phyloP scores from a whole-genome alignment of 2,797 vertebrate species.

The Mus caroli region DNA sequence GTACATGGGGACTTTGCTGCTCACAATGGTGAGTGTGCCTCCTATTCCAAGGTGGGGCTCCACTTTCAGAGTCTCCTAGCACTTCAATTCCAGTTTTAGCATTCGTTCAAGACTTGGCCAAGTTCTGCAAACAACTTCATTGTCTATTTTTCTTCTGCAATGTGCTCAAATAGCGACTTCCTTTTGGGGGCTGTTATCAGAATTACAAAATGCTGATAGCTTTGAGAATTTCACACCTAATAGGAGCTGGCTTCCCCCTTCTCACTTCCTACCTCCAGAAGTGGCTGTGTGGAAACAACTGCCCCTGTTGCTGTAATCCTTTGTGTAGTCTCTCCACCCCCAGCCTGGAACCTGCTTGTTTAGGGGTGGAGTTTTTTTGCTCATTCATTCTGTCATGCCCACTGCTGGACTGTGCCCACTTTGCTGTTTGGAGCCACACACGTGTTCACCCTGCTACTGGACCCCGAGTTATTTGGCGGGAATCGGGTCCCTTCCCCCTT shows the following conservation, averaged over 20 bases:
- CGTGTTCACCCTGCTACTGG: no score
- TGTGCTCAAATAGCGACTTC: background rate
- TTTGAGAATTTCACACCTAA: background rate
- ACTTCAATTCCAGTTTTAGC: background rate
- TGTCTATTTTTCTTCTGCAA: conserved; percentile 1
- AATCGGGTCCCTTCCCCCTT: no score
- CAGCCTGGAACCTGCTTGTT: no score
- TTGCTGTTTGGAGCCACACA: no score
- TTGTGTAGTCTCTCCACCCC: no score
- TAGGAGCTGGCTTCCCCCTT: no score
- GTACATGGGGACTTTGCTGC: background rate
- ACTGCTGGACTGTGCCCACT: no score
- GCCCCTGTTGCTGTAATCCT: background rate
- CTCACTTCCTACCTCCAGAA: background rate
- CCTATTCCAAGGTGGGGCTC: background rate
- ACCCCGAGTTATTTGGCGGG: no score
- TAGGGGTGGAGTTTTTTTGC: no score
- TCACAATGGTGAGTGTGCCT: background rate
- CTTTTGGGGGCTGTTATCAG: background rate
- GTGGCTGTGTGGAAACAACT: background rate
- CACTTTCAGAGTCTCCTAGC: background rate
- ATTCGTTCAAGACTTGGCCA: background rate
- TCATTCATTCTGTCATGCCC: no score
- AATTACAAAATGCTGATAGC: background rate
- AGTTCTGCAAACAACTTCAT: background rate